phyloP scores from a whole-genome alignment of 1,140 invertebrate genomes.

The Andrena cerasifolii region DNA sequence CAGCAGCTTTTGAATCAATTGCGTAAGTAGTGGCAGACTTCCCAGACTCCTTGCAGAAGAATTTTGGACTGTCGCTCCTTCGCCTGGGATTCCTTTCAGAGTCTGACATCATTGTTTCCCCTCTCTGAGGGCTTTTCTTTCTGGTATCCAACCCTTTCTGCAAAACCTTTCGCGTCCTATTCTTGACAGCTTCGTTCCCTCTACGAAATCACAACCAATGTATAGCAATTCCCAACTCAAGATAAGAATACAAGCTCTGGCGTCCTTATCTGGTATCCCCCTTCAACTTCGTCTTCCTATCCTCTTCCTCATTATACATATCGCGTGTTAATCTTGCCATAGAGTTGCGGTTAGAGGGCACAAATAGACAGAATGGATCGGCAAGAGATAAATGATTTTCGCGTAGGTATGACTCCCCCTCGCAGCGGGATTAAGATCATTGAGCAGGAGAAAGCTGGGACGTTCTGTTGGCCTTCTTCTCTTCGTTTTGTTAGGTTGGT shows the following conservation, averaged over 20 bases:
- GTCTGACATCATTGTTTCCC: background rate
- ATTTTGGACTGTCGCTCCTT: conserved; percentile 5
- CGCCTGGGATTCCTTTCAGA: background rate
- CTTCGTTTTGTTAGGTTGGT: background rate
- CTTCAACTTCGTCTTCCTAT: background rate
- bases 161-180: background rate
- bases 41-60: conserved; percentile 11
- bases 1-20: background rate
- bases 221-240: background rate
- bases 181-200: background rate
- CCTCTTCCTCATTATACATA: background rate
- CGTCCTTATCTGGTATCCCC: too few species aligned
- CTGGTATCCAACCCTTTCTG: background rate
- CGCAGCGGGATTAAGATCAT: background rate
- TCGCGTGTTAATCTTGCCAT: conserved; percentile 20
- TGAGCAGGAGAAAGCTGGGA: background rate
- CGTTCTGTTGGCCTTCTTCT: background rate
- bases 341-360: conserved; percentile 13
- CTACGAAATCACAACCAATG: conserved; percentile 27
- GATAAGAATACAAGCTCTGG: background rate
- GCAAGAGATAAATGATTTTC: background rate
- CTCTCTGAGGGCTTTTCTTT: too few species aligned
- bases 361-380: background rate
- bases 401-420: background rate
- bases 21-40: conserved; percentile 9